Evolutionary conservation across 2,797 vertebrate species (phyloP), one percentile per base, ranked within the genome.

Genomic region (Chaunax sp.): DNA sequence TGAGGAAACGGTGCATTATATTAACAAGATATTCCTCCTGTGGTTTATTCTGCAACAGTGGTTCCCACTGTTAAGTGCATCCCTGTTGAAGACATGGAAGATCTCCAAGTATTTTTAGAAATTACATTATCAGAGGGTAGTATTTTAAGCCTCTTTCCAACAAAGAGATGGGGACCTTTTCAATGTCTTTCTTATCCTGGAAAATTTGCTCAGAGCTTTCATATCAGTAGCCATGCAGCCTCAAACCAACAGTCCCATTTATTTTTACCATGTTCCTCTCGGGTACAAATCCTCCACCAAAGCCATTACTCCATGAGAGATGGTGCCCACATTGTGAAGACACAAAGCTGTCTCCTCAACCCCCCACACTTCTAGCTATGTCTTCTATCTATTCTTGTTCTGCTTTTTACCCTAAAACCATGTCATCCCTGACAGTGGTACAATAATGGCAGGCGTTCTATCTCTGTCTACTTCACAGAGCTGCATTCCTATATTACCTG

Each of bases 101-200:
- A 78, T 72, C 67, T 78, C 72, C 66, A 75, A 75, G 77, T 81
- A 43, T 5, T 64, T 64, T 81, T 77, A 82, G 65, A 72, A 70
- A 75, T 75, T 64, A 58, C 73, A 78, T 78, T 82, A 84, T 86
- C 84, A 77, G 59, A 80, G 75, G 54, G 63, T 71, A 80, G 61
- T 59, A 83, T 77, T 78, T 83, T 87, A 81, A 78, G 54, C 56
- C 61, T 84, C 69, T 49, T 45, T 77, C 50, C 14, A 25, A 87
- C 75, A 78, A 73, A 78, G 64, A 80, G 63, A 79, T 69, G 65
- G 77, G 77, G 58, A 38, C 63, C 57, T 64, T 75, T 25, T 63
- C 71, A 73, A 30, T 30, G n/a, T n/a, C n/a, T n/a, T n/a, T n/a
- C n/a, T n/a, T n/a, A n/a, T 55, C 75, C 69, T 52, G 59, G 51